phyloP scores from a whole-genome alignment of 2,888 invertebrate genomes.

The Amphipyra berbera region DNA sequence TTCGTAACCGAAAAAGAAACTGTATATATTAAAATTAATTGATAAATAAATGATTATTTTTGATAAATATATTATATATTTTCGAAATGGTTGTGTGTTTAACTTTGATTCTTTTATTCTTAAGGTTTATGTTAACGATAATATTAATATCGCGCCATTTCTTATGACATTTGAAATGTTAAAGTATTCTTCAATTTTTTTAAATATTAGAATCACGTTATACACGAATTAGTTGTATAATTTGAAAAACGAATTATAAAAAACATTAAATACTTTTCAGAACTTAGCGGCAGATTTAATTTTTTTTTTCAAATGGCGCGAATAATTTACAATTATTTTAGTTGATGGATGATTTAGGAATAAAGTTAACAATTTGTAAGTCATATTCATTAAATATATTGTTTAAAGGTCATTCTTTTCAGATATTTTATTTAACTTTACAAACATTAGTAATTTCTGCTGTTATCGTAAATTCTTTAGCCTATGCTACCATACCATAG shows the following conservation, averaged over 20 bases:
- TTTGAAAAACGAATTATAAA: no score
- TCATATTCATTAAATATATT: not conserved
- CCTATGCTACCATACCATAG: no score
- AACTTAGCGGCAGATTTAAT: not conserved
- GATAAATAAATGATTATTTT: constrained; percentile 34
- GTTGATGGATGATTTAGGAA: not conserved
- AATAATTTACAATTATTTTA: not conserved
- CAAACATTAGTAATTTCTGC: not conserved
- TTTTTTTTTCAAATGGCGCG: not conserved
- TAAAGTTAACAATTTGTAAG: not conserved
- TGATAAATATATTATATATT: constrained; percentile 39
- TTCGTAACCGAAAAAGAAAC: constrained; percentile 4
- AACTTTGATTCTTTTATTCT: constrained; percentile 7
- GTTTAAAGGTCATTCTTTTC: constrained; percentile 13
- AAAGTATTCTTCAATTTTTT: no score
- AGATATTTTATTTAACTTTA: constrained; percentile 4
- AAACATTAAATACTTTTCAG: no score
- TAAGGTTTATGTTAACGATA: constrained; percentile 7
- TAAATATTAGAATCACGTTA: no score
- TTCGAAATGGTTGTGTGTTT: constrained; percentile 43
- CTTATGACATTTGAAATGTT: not conserved
- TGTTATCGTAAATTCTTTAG: not conserved
- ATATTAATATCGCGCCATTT: constrained; percentile 37
- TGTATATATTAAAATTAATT: constrained; percentile 40
- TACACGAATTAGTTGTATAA: no score